Evolutionary conservation across 1,140 invertebrate genomes (phyloP).

Genomic region (Cecropterus lyciades): DNA sequence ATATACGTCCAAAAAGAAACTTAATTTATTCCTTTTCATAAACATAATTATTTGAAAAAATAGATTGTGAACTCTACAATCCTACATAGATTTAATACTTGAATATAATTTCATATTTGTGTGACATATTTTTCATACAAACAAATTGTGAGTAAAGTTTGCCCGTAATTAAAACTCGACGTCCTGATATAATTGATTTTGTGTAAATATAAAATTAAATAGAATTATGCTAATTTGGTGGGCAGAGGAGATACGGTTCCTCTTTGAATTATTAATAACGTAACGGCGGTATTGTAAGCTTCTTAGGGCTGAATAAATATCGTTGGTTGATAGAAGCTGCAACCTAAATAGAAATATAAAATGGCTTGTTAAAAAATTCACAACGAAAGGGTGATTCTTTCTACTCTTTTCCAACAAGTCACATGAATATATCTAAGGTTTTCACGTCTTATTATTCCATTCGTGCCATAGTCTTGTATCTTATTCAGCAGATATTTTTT

Average conservation of each 20-base stretch:
- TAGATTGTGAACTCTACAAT: no score
- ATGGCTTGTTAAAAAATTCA: slow-evolving; percentile 9
- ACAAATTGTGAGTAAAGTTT: neutral
- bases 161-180: slow-evolving; percentile 4
- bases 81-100: no score
- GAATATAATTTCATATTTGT: no score
- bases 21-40: no score
- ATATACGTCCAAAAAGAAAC: no score
- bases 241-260: slow-evolving; percentile 66
- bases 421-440: neutral
- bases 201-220: slow-evolving; percentile 28
- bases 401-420: neutral
- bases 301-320: slow-evolving; percentile 80
- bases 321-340: slow-evolving; percentile 58
- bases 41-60: no score
- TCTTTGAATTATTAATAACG: slow-evolving; percentile 78
- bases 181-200: slow-evolving; percentile 16
- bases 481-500: no score
- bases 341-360: slow-evolving; percentile 46
- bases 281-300: slow-evolving; percentile 75
- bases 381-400: neutral
- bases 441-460: no score
- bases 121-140: neutral
- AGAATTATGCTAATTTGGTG: slow-evolving; percentile 61
- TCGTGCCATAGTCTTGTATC: no score